Evolutionary conservation across 37 sponge, comb jelly and placozoan genomes (phyloP).

Genomic region (Agelas oroides): DNA sequence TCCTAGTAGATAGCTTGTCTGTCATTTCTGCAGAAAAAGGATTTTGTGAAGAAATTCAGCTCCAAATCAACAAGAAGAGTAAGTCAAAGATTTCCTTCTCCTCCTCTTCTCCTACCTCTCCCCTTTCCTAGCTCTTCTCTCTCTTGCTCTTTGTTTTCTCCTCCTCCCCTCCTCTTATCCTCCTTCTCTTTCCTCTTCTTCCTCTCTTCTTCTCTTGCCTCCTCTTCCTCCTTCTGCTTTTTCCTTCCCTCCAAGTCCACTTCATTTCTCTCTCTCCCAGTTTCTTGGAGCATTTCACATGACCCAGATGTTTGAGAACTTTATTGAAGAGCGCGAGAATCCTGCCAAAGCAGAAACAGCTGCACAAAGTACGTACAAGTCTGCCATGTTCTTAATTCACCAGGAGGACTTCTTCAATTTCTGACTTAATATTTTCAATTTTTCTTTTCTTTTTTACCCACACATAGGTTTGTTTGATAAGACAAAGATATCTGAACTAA

Average conservation of each 20-base stretch:
- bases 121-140: too few relatives aligned
- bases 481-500: conserved; percentile 38
- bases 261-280: conserved; percentile 23
- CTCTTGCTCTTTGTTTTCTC: neutral
- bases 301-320: conserved; percentile 92
- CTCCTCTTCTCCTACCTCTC: too few relatives aligned
- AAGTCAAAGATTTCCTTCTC: neutral
- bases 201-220: too few relatives aligned
- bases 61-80: conserved; percentile 72
- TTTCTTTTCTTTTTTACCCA: too few relatives aligned
- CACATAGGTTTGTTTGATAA: conserved; percentile 71
- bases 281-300: conserved; percentile 80
- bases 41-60: conserved; percentile 47
- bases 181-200: too few relatives aligned
- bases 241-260: too few relatives aligned
- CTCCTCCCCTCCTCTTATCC: too few relatives aligned
- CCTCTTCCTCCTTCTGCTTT: too few relatives aligned
- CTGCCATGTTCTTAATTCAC: too few relatives aligned
- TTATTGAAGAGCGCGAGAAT: conserved; percentile 76
- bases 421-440: too few relatives aligned
- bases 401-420: too few relatives aligned
- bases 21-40: conserved; percentile 12
- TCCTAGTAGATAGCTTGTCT: neutral
- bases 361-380: conserved; percentile 49
- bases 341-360: conserved; percentile 39